Percentiles rank a stretch among this genome's conserved stretches.
Evolutionary conservation across 2,797 vertebrate species (phyloP).

Genomic region (Squalus acanthias): DNA sequence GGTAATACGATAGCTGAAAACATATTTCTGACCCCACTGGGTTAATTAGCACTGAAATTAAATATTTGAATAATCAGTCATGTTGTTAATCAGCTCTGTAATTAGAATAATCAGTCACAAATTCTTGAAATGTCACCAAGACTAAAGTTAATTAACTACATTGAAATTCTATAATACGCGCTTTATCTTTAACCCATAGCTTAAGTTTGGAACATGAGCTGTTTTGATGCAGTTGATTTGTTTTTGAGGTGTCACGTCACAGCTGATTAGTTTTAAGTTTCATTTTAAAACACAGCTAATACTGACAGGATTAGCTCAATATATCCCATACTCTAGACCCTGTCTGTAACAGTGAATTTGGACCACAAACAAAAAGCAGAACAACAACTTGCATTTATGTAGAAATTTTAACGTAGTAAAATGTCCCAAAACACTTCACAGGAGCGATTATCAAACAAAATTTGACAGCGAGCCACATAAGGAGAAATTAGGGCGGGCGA

Average conservation of each 20-base stretch:
- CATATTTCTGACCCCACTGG: background rate
- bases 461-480: background rate
- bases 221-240: background rate
- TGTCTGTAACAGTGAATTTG: background rate
- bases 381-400: background rate
- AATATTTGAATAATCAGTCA: background rate
- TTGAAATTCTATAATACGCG: background rate
- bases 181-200: background rate
- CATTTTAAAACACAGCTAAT: background rate
- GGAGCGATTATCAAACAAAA: background rate
- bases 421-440: background rate
- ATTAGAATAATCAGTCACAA: background rate
- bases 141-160: background rate
- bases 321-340: background rate
- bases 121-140: background rate
- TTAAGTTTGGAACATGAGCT: background rate
- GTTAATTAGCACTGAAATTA: background rate
- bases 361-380: background rate
- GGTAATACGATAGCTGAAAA: background rate
- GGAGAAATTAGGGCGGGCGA: background rate
- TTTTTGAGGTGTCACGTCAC: background rate
- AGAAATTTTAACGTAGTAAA: background rate
- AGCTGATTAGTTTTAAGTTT: background rate
- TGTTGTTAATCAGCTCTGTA: background rate
- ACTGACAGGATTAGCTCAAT: background rate